Base-by-base conservation (phyloP, 2,797 vertebrate genomes). In the Emys orbicularis region DNA sequence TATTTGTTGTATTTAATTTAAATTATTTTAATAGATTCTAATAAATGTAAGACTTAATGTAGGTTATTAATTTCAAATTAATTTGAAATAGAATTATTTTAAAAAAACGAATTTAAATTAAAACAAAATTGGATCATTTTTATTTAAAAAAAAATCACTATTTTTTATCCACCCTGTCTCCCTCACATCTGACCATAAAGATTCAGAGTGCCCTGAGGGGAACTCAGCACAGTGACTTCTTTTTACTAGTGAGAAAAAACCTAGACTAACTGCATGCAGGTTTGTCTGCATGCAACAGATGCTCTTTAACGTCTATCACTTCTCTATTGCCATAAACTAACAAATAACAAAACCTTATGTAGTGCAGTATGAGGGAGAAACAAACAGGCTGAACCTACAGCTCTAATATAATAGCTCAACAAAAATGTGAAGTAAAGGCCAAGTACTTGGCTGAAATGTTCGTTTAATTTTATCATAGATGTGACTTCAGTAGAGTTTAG, bases 381-480 rank as follows among this genome's bases (percentile, higher is more conserved):
- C 3, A 68, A 93, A 96, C 87, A 59, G 53, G 80, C 16, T 49
- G 76, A 79, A 77, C 90, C 47, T 92, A 88, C 77, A 85, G 31
- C 31, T n/a, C 85, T 57, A 93, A 85, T 79, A 89, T 83, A 94
- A 87, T 15, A 77, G 6, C 27, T 86, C 76, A 93, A 82, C 77
- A 95, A 94, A 94, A 89, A 47, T 0, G 52, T 84, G 49, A 52
- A 82, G 61, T 72, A 91, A 93, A 31, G 72, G 23, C 12, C 79
- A 87, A 91, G 56, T 56, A 37, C 3, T 81, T 16, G 52, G 1
- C 90, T 84, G 37, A 44, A 90, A 65, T 90, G 21, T 31, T 50
- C 47, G n/a, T 88, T 84, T 95, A 93, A 92, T 94, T 95, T 89
- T 93, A 72, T 90, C 87, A 47, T 72, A 27, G 82, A 31, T 76